Conservation (phyloP, 2,113 vertebrate genomes). For the Lycaon pictus region DNA sequence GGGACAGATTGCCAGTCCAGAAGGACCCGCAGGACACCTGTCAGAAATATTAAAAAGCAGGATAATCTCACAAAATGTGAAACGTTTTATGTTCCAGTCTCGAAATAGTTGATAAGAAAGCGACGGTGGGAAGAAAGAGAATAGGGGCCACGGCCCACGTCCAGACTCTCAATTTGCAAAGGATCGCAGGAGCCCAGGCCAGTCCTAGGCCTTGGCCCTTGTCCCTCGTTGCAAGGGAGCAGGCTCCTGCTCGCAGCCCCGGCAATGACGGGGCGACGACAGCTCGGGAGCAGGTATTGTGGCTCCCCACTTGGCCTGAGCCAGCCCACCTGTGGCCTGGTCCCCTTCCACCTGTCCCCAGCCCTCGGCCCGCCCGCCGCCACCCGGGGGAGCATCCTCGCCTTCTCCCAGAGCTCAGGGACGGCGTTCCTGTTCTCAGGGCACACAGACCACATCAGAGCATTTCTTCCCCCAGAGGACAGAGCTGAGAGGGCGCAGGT, state of each 20-base stretch:
- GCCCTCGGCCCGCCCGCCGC: too few species aligned
- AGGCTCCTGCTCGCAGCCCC: not conserved
- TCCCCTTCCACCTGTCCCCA: not conserved
- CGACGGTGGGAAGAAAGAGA: not conserved
- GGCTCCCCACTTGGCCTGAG: not conserved
- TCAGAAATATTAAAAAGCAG: slow-evolving; percentile 71
- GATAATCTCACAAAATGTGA: slow-evolving; percentile 38
- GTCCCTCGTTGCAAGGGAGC: not conserved
- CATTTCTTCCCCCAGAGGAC: not conserved
- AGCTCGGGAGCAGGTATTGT: not conserved
- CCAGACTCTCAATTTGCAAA: not conserved
- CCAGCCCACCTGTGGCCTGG: not conserved
- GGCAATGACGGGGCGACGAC: not conserved
- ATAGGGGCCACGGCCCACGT: not conserved
- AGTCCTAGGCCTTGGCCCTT: not conserved
- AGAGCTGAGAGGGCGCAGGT: not conserved
- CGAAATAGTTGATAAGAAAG: not conserved
- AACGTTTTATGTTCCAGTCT: not conserved
- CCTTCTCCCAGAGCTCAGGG: not conserved
- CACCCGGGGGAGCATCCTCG: not conserved
- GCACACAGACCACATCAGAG: not conserved
- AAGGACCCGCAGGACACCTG: slow-evolving; percentile 72
- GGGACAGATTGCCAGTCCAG: slow-evolving; percentile 79
- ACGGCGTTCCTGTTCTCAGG: not conserved
- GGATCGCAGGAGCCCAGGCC: not conserved